Evolutionary conservation across 2,113 vertebrate genomes (phyloP).

Genomic region (Dissostichus mawsoni): DNA sequence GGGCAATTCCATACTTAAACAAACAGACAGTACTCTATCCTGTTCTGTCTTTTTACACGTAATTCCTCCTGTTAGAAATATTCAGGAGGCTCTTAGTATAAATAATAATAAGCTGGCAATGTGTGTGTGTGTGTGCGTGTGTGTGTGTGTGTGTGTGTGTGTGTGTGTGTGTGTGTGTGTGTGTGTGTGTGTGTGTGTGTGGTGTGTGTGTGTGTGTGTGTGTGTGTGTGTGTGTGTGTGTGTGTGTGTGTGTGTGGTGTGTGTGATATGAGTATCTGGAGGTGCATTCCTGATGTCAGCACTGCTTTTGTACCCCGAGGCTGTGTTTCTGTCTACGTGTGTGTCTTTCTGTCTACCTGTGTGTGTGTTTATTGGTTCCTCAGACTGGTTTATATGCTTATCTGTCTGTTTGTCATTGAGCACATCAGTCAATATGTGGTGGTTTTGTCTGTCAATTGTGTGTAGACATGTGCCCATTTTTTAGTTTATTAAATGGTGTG

Average conservation of each 20-base stretch:
- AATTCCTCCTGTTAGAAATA: conserved; percentile 40
- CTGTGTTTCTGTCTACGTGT: conserved; percentile 19
- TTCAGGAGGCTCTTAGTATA: conserved; percentile 41
- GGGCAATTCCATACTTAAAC: neutral
- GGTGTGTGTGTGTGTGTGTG: conserved; percentile 30
- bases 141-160: conserved; percentile 27
- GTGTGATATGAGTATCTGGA: conserved; percentile 36
- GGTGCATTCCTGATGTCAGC: conserved; percentile 64
- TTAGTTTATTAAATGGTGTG: conserved; percentile 51
- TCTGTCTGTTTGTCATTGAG: conserved; percentile 20
- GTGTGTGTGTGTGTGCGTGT: conserved; percentile 36
- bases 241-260: conserved; percentile 29
- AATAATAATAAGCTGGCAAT: conserved; percentile 51
- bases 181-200: conserved; percentile 30
- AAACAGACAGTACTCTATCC: neutral
- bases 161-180: conserved; percentile 37
- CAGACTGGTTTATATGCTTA: conserved; percentile 22
- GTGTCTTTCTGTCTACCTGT: conserved; percentile 11
- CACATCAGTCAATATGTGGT: conserved; percentile 13
- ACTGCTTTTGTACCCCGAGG: conserved; percentile 22
- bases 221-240: conserved; percentile 32
- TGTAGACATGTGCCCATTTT: conserved; percentile 21
- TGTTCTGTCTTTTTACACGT: conserved; percentile 3
- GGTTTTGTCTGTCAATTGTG: conserved; percentile 34
- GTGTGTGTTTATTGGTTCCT: neutral